These are phyloP conservation scores for Brenthis daphne DNA, from an alignment of 2,888 invertebrate genomes.

Conservation along the genomic window DNA sequence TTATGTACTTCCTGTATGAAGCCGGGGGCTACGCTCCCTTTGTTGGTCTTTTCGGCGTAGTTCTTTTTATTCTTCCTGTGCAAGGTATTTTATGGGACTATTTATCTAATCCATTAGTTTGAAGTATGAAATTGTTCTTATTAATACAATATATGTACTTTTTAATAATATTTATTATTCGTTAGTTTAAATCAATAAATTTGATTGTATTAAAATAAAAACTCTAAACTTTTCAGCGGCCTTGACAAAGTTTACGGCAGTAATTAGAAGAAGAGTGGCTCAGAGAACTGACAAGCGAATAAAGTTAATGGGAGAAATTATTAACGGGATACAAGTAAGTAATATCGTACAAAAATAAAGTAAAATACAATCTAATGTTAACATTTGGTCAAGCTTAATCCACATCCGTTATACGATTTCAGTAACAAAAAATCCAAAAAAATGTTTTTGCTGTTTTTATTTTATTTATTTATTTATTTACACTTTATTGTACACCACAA, in stretches of 20 bases:
- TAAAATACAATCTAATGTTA: neutral
- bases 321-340: conserved; percentile 90
- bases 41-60: conserved; percentile 70
- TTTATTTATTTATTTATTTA: no score
- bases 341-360: neutral
- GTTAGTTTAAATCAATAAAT: no score
- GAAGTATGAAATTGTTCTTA: no score
- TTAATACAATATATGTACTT: no score
- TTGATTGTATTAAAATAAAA: no score
- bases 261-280: conserved; percentile 83
- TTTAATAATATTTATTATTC: no score
- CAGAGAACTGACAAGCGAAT: conserved; percentile 91
- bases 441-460: no score
- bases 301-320: conserved; percentile 93
- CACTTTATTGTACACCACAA: no score
- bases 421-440: no score
- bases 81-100: conserved; percentile 56
- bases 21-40: conserved; percentile 67
- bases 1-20: conserved; percentile 63
- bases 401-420: no score
- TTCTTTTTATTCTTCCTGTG: conserved; percentile 82
- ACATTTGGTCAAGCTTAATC: no score
- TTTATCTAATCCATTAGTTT: neutral
- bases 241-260: conserved; percentile 65
- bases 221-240: conserved; percentile 52